Conservation (phyloP, 2,888 invertebrate genomes). For the Drosophila yooni region DNA sequence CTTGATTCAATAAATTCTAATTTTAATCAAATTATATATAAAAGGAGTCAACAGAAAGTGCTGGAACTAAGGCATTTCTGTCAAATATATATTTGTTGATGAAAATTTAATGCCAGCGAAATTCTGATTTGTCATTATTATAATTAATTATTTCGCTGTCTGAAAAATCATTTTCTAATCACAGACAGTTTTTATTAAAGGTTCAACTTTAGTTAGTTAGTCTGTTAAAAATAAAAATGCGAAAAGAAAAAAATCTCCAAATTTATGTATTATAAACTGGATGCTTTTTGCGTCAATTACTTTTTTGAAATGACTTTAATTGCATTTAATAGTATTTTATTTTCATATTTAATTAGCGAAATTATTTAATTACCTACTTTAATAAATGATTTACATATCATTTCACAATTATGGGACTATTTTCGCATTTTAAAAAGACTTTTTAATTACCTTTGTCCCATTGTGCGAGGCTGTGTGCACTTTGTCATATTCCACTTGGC, state of each 20-base stretch:
- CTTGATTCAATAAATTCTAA: background rate
- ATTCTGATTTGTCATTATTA: too few species aligned
- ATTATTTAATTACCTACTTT: background rate
- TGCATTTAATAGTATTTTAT: background rate
- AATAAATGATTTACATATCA: background rate
- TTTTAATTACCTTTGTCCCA: slow-evolving; percentile 20
- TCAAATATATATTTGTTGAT: background rate
- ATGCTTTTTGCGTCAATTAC: background rate
- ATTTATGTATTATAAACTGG: background rate
- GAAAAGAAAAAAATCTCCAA: background rate
- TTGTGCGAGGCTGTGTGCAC: slow-evolving; percentile 16
- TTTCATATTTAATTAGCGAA: background rate
- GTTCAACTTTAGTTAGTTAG: background rate
- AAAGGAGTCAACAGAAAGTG: background rate
- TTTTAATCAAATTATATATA: background rate
- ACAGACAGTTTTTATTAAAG: background rate
- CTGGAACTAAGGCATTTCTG: background rate
- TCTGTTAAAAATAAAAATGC: background rate
- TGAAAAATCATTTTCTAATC: background rate
- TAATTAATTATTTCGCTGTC: background rate
- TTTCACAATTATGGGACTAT: background rate
- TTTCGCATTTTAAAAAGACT: background rate
- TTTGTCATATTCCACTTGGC: slow-evolving; percentile 25
- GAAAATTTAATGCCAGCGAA: fast-evolving
- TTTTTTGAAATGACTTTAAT: background rate